Evolutionary conservation across 2,888 invertebrate species (phyloP).

Genomic region (Rhamnusium bicolor): DNA sequence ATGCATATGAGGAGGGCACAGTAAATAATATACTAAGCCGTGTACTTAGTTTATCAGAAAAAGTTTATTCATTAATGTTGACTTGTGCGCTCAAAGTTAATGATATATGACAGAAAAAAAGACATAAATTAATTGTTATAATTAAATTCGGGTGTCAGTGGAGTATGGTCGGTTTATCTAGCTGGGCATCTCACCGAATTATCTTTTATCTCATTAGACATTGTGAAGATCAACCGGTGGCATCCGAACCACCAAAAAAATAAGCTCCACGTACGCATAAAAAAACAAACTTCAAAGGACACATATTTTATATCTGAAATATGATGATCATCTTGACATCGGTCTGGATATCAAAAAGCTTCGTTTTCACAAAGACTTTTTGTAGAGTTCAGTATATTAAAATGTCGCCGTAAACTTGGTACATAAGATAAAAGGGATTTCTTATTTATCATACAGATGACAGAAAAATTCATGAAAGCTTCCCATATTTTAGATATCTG

Average conservation of each 20-base stretch:
- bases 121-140: constrained; percentile 44
- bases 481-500: constrained; percentile 48
- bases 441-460: constrained; percentile 63
- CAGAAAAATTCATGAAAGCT: constrained; percentile 61
- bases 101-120: constrained; percentile 37
- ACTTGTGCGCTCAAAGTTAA: constrained; percentile 13
- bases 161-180: constrained; percentile 44
- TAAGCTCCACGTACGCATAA: constrained; percentile 25
- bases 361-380: constrained; percentile 46
- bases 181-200: constrained; percentile 37
- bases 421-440: constrained; percentile 59
- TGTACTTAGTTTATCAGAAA: too few species aligned
- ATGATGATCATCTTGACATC: constrained; percentile 49
- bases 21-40: too few species aligned
- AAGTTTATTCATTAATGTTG: background rate
- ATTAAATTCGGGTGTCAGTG: constrained; percentile 45
- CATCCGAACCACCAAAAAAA: constrained; percentile 35
- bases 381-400: constrained; percentile 51
- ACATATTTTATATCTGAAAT: constrained; percentile 44
- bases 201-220: constrained; percentile 43
- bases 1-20: too few species aligned
- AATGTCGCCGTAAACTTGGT: constrained; percentile 48
- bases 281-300: constrained; percentile 33
- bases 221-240: constrained; percentile 44
- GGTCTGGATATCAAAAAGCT: constrained; percentile 51